Conservation (phyloP, 2,888 invertebrate genomes). For the Lasioglossum oenotherae region DNA sequence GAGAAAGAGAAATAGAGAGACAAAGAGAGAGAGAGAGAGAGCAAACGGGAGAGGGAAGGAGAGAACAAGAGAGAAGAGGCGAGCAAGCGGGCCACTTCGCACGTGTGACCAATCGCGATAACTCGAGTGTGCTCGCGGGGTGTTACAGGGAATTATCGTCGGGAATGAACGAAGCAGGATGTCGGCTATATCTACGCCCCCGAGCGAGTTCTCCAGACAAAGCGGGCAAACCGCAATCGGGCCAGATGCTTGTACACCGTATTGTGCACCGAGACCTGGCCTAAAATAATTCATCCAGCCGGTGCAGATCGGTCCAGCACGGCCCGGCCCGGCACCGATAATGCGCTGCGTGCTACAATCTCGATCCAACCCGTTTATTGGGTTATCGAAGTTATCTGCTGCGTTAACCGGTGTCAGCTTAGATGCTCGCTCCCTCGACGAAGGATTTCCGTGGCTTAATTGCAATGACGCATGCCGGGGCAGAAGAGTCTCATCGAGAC, state of each 20-base stretch:
- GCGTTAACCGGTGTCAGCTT: slow-evolving; percentile 27
- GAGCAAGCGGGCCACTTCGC: slow-evolving; percentile 64
- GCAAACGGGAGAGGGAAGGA: background rate
- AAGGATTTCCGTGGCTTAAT: slow-evolving; percentile 36
- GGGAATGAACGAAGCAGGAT: slow-evolving; percentile 74
- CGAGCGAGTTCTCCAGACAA: slow-evolving; percentile 74
- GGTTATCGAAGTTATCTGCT: slow-evolving; percentile 65
- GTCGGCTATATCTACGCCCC: slow-evolving; percentile 75
- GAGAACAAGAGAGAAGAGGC: slow-evolving; percentile 19
- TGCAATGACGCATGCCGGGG: slow-evolving; percentile 20
- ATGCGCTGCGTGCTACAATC: slow-evolving; percentile 58
- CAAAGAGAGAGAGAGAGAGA: background rate
- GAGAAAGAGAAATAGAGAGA: slow-evolving; percentile 31
- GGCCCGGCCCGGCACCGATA: slow-evolving; percentile 55
- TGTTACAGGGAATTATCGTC: slow-evolving; percentile 71
- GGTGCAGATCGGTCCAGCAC: slow-evolving; percentile 40
- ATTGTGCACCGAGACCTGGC: slow-evolving; percentile 59
- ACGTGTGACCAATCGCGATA: slow-evolving; percentile 74
- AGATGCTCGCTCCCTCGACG: slow-evolving; percentile 1
- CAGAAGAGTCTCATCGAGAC: slow-evolving; percentile 1
- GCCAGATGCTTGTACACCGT: slow-evolving; percentile 66
- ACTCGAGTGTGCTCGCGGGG: slow-evolving; percentile 66
- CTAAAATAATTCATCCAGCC: slow-evolving; percentile 72
- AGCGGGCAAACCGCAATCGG: slow-evolving; percentile 73
- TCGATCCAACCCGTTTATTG: slow-evolving; percentile 59